Evolutionary conservation across 1,140 invertebrate genomes (phyloP).

Genomic region (Hormaphis cornu): DNA sequence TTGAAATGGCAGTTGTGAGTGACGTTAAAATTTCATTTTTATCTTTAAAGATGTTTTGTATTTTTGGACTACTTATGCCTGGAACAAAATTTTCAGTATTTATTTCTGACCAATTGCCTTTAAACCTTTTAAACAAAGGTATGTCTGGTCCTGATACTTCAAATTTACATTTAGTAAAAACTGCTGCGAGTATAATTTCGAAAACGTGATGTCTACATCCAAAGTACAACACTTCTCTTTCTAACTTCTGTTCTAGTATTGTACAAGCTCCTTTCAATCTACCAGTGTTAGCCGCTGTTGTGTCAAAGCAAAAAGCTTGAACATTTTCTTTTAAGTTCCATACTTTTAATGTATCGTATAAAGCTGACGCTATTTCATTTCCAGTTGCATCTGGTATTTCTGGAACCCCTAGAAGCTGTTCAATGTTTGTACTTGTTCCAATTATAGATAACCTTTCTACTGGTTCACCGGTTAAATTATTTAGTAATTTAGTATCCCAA

Average conservation of each 20-base stretch:
- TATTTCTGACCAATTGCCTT: neutral
- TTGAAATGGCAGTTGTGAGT: neutral
- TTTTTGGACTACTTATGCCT: slow-evolving; percentile 27
- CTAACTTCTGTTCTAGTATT: slow-evolving; percentile 32
- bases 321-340: slow-evolving; percentile 33
- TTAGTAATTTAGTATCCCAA: slow-evolving; percentile 37
- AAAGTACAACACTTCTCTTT: slow-evolving; percentile 33
- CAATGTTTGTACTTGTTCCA: slow-evolving; percentile 19
- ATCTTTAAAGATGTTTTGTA: slow-evolving; percentile 5
- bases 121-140: slow-evolving; percentile 33
- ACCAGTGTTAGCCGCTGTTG: slow-evolving; percentile 35
- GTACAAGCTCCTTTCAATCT: slow-evolving; percentile 33
- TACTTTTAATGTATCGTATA: slow-evolving; percentile 10
- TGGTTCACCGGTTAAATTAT: slow-evolving; percentile 18
- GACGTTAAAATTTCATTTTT: slow-evolving; percentile 20
- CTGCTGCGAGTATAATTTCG: slow-evolving; percentile 29
- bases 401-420: slow-evolving; percentile 22
- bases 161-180: slow-evolving; percentile 26
- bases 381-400: slow-evolving; percentile 17
- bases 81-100: slow-evolving; percentile 33
- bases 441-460: slow-evolving; percentile 17
- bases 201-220: slow-evolving; percentile 36
- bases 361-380: slow-evolving; percentile 10
- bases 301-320: slow-evolving; percentile 34
- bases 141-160: slow-evolving; percentile 33